A percentile compares a stretch with the other conserved stretches of the same genome.
Conservation (phyloP, 37 sponge, comb jelly and placozoan species). For the Hexactinellida sp. region DNA sequence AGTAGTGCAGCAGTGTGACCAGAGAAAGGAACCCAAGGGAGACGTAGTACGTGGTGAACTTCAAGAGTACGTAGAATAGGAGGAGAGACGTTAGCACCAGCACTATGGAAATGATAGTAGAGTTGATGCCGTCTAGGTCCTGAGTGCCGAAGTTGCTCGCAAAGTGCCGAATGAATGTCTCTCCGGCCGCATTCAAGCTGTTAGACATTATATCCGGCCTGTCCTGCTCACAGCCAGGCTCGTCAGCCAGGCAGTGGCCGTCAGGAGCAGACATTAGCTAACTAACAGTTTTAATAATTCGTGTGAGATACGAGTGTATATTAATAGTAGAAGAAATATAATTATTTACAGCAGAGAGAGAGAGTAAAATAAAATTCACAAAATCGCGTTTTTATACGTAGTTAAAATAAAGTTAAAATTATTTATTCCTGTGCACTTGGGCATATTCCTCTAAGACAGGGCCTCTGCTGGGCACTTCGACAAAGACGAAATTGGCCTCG, state of each 20-base stretch:
- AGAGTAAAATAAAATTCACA: background rate
- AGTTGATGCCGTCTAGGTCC: background rate
- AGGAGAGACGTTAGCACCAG: background rate
- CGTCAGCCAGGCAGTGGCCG: background rate
- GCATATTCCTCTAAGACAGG: background rate
- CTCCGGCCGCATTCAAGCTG: background rate
- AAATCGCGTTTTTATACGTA: background rate
- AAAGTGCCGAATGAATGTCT: background rate
- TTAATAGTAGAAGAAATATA: background rate
- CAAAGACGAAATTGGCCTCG: background rate
- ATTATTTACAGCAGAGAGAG: background rate
- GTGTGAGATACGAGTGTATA: background rate
- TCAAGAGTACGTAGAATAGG: background rate
- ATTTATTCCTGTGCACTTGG: background rate
- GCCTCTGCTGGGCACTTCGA: background rate
- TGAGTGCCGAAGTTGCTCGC: background rate
- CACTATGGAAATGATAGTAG: background rate
- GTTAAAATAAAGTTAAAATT: background rate
- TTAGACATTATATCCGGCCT: background rate
- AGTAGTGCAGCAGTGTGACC: background rate
- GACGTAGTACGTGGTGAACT: slow-evolving; percentile 2
- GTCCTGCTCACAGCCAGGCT: background rate
- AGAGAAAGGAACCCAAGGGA: background rate
- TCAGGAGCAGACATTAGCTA: background rate
- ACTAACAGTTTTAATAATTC: background rate